Conservation (phyloP, 2,797 vertebrate genomes). For the Cygnus olor region DNA sequence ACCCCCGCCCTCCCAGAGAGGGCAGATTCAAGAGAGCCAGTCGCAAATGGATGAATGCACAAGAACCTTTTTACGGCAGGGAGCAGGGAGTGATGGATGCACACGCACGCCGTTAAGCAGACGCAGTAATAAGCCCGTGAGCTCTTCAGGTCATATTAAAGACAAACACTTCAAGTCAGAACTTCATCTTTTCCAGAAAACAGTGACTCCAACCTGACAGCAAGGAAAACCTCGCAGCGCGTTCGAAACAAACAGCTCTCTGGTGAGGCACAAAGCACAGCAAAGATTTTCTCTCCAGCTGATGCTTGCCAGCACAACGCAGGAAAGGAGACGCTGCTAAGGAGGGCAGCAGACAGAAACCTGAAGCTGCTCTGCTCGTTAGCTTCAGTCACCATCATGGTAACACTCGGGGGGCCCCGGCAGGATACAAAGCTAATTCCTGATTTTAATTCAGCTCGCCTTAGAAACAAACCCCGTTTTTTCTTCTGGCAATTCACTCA, state of each 20-base stretch:
- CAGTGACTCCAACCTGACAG: not conserved
- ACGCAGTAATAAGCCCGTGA: not conserved
- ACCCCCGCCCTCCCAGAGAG: not conserved
- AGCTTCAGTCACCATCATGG: not conserved
- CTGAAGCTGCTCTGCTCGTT: not conserved
- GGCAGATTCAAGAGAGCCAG: not conserved
- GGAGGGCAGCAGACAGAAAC: not conserved
- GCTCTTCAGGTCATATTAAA: not conserved
- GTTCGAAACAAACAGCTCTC: not conserved
- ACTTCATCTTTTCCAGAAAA: not conserved
- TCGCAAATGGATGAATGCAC: rapidly evolving
- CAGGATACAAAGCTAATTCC: not conserved
- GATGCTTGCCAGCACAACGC: not conserved
- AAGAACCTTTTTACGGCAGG: not conserved
- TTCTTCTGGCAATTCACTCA: not conserved
- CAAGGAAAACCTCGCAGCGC: not conserved
- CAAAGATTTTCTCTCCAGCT: not conserved
- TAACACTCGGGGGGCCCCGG: not conserved
- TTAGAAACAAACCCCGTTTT: not conserved
- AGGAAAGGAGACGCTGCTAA: not conserved
- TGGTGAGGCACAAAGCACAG: not conserved
- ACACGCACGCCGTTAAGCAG: not conserved
- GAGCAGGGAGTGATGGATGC: not conserved
- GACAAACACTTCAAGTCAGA: not conserved
- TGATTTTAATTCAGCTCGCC: not conserved